Evolutionary conservation across 2,113 vertebrate species (phyloP), one percentile per base, ranked within the genome.

Genomic region (Merops nubicus): DNA sequence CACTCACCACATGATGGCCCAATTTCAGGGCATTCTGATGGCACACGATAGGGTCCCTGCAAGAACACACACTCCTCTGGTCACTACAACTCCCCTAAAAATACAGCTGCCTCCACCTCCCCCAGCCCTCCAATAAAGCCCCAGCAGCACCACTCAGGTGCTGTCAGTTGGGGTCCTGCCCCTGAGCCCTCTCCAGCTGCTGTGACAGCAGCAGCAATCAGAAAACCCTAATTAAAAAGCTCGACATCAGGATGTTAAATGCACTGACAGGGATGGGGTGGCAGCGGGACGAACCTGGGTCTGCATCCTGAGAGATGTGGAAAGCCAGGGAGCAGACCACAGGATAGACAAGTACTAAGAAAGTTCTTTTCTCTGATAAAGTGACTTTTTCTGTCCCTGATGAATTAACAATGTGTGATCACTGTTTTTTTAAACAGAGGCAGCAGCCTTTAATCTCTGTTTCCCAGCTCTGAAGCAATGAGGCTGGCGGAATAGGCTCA

Each of bases 181-280:
- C 64, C 26, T 47, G 25, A 33, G 6, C 45, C 51, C 47, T 28
- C 29, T 54, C 20, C 73, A 51, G 65, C 28, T 79, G 48, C 72
- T 0, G 1, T 8, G 70, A 63, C 40, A 72, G 38, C 17, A 59
- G 34, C 50, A 88, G 14, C 29, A 85, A 60, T 56, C 68, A 77
- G 47, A n/a, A 67, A 40, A 50, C 8, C 5, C 26, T 36, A 31
- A 5, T 36, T 51, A 68, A 25, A 63, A 74, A 51, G 8, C 31
- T 54, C 22, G 1, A 5, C 69, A 64, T 53, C 9, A 8, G 22
- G 67, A 18, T 13, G 29, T 16, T 16, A 38, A 80, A 64, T 6
- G 17, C 36, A 53, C 38, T 0, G 0, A 25, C 8, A 38, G 0
- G 3, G 63, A 11, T 9, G n/a, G 0, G 2, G n/a, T 29, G 12